These are phyloP conservation scores for Acomys russatus DNA, from an alignment of 2,797 vertebrate species.

Conservation along the genomic window DNA sequence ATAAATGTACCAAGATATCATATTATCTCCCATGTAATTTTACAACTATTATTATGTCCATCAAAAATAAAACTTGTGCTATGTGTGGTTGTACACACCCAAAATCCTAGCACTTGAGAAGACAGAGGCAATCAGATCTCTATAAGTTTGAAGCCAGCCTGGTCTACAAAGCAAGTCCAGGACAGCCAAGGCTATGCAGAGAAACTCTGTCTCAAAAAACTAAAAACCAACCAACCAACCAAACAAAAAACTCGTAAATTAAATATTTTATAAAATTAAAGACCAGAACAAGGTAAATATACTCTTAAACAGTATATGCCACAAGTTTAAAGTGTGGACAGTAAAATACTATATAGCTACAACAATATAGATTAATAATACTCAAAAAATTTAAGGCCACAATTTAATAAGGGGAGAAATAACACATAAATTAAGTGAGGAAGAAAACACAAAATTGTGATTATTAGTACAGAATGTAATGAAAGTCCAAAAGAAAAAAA, in stretches of 20 bases:
- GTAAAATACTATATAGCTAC: not conserved
- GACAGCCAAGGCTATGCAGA: too few relatives aligned
- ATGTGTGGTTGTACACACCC: too few relatives aligned
- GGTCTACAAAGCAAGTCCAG: too few relatives aligned
- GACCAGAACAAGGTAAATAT: slow-evolving; percentile 31
- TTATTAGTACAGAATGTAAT: not conserved
- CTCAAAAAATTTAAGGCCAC: not conserved
- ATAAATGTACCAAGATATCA: not conserved
- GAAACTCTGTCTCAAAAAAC: too few relatives aligned
- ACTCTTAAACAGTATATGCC: not conserved
- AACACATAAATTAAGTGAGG: slow-evolving; percentile 10
- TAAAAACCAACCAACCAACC: too few relatives aligned
- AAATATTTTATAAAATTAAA: slow-evolving; percentile 21
- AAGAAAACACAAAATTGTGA: slow-evolving; percentile 11
- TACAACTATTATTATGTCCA: not conserved
- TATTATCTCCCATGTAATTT: not conserved
- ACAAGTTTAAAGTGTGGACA: not conserved
- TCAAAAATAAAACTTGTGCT: slow-evolving; percentile 11
- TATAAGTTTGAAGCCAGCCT: too few relatives aligned
- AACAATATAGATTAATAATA: not conserved
- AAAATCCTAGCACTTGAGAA: too few relatives aligned
- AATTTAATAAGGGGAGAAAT: slow-evolving; percentile 29
- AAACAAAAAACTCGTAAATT: not conserved
- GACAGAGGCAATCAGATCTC: too few relatives aligned
- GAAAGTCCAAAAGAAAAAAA: slow-evolving; percentile 34